Base-by-base conservation (phyloP, 2,113 vertebrate genomes). In the Physeter macrocephalus region DNA sequence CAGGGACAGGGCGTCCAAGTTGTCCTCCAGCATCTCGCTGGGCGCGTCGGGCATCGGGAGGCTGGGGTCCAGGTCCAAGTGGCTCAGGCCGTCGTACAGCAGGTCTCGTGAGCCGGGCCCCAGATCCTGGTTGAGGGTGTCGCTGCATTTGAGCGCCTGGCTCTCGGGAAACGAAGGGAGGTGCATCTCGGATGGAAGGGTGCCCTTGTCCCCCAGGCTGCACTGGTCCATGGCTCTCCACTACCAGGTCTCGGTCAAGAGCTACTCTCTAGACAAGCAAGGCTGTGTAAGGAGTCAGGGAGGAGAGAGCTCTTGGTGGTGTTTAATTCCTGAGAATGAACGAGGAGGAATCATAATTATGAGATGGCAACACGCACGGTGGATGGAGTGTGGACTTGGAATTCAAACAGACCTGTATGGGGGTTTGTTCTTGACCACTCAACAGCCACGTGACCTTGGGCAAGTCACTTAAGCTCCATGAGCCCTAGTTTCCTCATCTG, bases 211-310 rank as follows among this genome's bases (percentile, higher is more conserved):
- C 29, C 77, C 72, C 1, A 98, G 88, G 92, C n/a, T 90, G 72
- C 97, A 98, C 62, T 83, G 98, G 31, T 98, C 98, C 98, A 98
- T 98, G 82, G 89, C 41, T 78, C 64, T 64, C 52, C 11, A 41
- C 88, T 36, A 77, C 94, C 46, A 46, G n/a, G 18, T 59, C 54
- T 27, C 72, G 5, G 71, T 49, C 52, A 91, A 54, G 29, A 72
- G 61, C 59, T 14, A 1, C 11, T 81, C 88, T 62, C 49, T 18
- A 1, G 46, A 57, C 12, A 20, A 88, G 80, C 41, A 46, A 52
- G 62, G 62, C 23, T 0, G 8, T 15, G 8, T 34, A 23, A 18
- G 54, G 62, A 94, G 29, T 49, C 49, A 18, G 52, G 13, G 11
- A 41, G 46, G 36, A 71, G n/a, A 80, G 23, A 20, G 67, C 54